A percentile compares a stretch with the other conserved stretches of the same genome.
phyloP scores from a whole-genome alignment of 2,113 vertebrate species.

The Dasyurus viverrinus region DNA sequence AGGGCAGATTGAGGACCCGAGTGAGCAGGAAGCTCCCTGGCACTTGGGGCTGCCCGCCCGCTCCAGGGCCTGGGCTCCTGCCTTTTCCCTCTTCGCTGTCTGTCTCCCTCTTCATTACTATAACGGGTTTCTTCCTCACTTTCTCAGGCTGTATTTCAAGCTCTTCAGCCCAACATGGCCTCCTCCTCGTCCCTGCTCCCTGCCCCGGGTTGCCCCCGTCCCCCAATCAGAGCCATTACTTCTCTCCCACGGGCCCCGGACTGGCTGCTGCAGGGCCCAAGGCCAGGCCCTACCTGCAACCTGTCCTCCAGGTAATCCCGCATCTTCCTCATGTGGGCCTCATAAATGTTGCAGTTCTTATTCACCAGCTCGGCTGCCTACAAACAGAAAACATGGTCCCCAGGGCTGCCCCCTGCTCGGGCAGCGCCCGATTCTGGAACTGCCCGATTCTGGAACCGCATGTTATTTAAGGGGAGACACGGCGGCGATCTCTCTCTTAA shows the following conservation, averaged over 20 bases:
- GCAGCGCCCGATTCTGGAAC: no score
- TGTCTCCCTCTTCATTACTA: neutral
- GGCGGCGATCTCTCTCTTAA: neutral
- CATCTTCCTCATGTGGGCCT: conserved; percentile 88
- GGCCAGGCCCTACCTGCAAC: conserved; percentile 84
- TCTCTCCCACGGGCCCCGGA: rapidly evolving
- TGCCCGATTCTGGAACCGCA: no score
- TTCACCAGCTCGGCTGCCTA: conserved; percentile 95
- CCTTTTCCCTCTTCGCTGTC: rapidly evolving
- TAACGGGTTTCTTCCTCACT: no score
- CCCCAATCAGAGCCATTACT: rapidly evolving
- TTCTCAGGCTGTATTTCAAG: neutral
- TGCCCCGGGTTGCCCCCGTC: neutral
- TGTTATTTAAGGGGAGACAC: no score
- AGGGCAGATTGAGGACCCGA: rapidly evolving
- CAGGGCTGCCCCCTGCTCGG: neutral
- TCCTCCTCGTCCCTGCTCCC: rapidly evolving
- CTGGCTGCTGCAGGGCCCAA: rapidly evolving
- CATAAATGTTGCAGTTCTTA: conserved; percentile 86
- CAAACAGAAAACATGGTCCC: neutral
- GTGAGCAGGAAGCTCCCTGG: neutral
- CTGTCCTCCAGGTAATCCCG: conserved; percentile 91
- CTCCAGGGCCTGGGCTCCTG: rapidly evolving
- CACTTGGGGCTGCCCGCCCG: no score
- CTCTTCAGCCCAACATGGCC: neutral